Evolutionary conservation across 1,140 invertebrate genomes (phyloP).

Genomic region (Habropoda laboriosa): DNA sequence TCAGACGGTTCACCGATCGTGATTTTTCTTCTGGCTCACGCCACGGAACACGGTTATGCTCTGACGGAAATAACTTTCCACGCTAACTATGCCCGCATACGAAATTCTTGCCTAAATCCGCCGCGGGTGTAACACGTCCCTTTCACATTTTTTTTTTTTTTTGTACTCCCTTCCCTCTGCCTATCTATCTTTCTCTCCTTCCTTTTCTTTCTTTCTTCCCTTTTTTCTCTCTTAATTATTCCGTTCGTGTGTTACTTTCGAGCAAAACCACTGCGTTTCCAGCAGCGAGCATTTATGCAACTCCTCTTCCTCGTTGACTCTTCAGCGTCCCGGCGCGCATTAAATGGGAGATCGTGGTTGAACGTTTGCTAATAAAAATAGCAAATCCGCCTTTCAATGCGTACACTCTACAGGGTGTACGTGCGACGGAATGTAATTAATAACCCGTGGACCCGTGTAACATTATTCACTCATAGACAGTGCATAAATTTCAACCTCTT

Average conservation of each 20-base stretch:
- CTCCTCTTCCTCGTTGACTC: constrained; percentile 23
- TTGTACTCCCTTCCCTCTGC: not conserved
- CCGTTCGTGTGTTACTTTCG: constrained; percentile 46
- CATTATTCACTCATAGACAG: not conserved
- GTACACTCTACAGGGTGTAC: not conserved
- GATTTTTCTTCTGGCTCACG: constrained; percentile 15
- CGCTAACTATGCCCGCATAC: constrained; percentile 13
- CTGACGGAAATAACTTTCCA: constrained; percentile 43
- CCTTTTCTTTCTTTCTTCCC: constrained; percentile 4
- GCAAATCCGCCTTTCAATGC: constrained; percentile 1
- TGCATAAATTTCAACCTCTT: no score
- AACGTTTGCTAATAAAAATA: constrained; percentile 4
- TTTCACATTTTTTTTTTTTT: constrained; percentile 16
- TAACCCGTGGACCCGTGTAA: not conserved
- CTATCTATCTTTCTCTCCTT: no score
- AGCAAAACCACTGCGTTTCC: constrained; percentile 35
- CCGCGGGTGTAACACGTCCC: constrained; percentile 13
- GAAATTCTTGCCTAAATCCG: constrained; percentile 35
- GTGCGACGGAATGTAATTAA: not conserved
- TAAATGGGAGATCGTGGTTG: constrained; percentile 21
- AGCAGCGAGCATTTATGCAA: constrained; percentile 44
- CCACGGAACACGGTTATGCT: constrained; percentile 26
- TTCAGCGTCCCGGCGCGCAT: constrained; percentile 20
- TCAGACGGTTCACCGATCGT: constrained; percentile 12
- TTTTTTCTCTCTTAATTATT: constrained; percentile 31